Evolutionary conservation across 2,797 vertebrate genomes (phyloP).

Genomic region (Characodon lateralis): DNA sequence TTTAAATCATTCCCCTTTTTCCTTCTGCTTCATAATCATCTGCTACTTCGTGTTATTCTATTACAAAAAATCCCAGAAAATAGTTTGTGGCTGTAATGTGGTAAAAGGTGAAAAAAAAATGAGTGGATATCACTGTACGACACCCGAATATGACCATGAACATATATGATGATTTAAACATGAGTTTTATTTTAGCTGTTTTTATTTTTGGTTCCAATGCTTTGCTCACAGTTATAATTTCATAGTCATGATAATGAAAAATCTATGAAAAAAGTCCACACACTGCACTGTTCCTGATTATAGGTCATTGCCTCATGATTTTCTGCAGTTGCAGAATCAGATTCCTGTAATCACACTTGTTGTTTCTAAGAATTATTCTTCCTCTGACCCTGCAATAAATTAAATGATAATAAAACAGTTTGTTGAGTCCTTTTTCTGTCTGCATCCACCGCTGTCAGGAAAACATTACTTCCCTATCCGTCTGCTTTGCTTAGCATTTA

Average conservation of each 20-base stretch:
- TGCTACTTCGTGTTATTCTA: background rate
- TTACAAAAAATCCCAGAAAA: background rate
- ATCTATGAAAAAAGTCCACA: background rate
- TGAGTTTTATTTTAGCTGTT: background rate
- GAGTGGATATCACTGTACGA: background rate
- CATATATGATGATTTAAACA: background rate
- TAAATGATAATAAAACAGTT: background rate
- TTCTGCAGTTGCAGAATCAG: background rate
- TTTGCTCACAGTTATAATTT: background rate
- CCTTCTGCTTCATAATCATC: background rate
- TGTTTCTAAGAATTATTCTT: background rate
- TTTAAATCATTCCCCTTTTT: background rate
- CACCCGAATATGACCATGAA: background rate
- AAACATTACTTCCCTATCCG: constrained; percentile 45
- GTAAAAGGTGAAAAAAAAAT: background rate
- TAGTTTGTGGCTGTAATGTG: background rate
- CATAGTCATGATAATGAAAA: no score
- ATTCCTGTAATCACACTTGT: background rate
- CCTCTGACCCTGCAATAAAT: background rate
- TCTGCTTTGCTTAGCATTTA: constrained; percentile 65
- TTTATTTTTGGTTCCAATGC: background rate
- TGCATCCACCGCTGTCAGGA: constrained; percentile 16
- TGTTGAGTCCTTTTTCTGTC: background rate
- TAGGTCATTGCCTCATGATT: background rate
- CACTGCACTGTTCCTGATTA: background rate